Evolutionary conservation across 2,797 vertebrate species (phyloP), one percentile per base, ranked within the genome.

Genomic region (Chelon labrosus): DNA sequence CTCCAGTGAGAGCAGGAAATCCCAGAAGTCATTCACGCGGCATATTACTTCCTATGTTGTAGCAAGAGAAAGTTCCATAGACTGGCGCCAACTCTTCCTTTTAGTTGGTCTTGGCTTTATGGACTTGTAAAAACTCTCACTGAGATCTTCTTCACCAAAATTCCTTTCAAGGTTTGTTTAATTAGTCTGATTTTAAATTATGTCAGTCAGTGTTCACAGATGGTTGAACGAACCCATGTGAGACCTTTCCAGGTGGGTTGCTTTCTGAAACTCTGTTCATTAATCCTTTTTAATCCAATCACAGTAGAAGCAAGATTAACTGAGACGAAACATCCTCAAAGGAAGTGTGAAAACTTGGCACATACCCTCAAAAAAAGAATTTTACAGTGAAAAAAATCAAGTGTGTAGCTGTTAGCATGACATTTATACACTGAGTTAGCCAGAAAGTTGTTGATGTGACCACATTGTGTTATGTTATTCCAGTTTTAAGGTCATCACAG

Each of bases 11-110:
- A 57, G 79, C 92, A 93, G 93, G 94, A 94, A 94, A 92, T 95
- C 93, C 93, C 92, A 90, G 47, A 92, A 89, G 91, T 94, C 91
- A 90, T 95, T 93, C 89, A 91, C 57, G 56, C 75, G 46, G 85
- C 89, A 81, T 92, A 95, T 93, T 92, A 90, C 92, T 94, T 94
- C 90, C 94, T 92, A 92, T 92, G 85, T 82, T 69, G 57, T 80
- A 79, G 79, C 65, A 67, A 66, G 68, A 88, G 83, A 85, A 88
- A 70, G 88, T 91, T 90, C 70, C 81, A 70, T 38, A 86, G 86
- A 85, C 89, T 73, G 84, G 83, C 70, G 88, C 89, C 77, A 87
- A 79, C 71, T 75, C 65, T 75, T 86, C 56, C 72, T 81, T 73
- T 79, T 60, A 73, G 65, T 60, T 84, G 42, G 52, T 84, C 65